Conservation (phyloP, 2,888 invertebrate genomes). For the Isotomurus palustris region DNA sequence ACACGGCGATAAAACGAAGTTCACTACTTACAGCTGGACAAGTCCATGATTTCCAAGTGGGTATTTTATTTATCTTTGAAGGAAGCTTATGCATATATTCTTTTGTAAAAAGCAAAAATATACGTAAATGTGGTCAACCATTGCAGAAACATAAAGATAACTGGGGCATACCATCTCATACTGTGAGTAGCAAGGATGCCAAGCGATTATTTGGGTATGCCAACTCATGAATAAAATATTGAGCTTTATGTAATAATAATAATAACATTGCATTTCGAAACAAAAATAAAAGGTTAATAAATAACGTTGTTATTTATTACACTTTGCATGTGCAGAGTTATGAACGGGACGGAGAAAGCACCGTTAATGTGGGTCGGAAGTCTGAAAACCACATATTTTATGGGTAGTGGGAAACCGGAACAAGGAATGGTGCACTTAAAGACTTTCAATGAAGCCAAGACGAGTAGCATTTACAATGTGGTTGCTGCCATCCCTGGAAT, state of each 20-base stretch:
- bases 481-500: slow-evolving; percentile 43
- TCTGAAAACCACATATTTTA: slow-evolving; percentile 32
- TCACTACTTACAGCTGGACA: slow-evolving; percentile 42
- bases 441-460: slow-evolving; percentile 42
- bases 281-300: background rate
- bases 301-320: background rate
- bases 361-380: slow-evolving; percentile 42
- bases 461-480: slow-evolving; percentile 43
- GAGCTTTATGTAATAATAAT: too few relatives aligned
- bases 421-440: slow-evolving; percentile 29
- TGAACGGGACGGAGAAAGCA: slow-evolving; percentile 26
- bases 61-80: background rate
- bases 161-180: slow-evolving; percentile 42
- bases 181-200: slow-evolving; percentile 44
- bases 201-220: slow-evolving; percentile 42
- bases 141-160: slow-evolving; percentile 43
- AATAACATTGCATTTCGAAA: background rate
- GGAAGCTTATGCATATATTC: background rate
- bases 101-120: background rate
- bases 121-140: background rate
- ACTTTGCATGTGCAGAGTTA: slow-evolving; percentile 17
- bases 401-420: slow-evolving; percentile 17
- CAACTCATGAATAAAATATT: too few relatives aligned
- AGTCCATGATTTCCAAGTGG: slow-evolving; percentile 45
- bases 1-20: slow-evolving; percentile 35